Base-by-base conservation (phyloP, 2,797 vertebrate genomes). In the Notolabrus celidotus region DNA sequence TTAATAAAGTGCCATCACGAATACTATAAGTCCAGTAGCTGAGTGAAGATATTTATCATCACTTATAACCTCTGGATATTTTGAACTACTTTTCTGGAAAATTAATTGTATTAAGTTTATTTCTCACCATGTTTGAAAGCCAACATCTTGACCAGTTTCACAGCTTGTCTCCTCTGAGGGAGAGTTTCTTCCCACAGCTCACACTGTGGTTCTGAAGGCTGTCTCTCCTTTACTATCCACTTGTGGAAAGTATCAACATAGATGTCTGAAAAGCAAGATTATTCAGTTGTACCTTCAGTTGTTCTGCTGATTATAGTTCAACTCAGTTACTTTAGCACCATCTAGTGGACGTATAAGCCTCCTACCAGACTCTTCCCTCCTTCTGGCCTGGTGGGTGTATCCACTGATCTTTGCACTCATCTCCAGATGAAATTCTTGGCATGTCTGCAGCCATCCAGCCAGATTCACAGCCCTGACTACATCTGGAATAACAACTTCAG, bases 391-490 rank as follows among this genome's bases (percentile, higher is more conserved):
- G 0, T 65, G 54, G 17, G 72, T 86, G 78, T 87, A 89, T 14
- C 78, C 78, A 0, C 2, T 42, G 19, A 92, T 82, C 72, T 81
- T 92, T 16, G 55, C 10, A 6, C 61, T 64, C 52, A 94, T 69
- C 11, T 94, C 89, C 0, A 76, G 59, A 27, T 54, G 82, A 76
- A 95, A 92, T 1, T 75, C 49, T 10, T 87, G 27, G 76, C 95
- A 96, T 10, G 74, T 83, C 11, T 85, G 83, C 36, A 91, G 50
- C 95, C 95, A 95, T 52, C 89, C 80, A 0, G 84, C 83, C 67
- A 95, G 67, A 79, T 94, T 89, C 39, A 93, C 34, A 6, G 55
- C 55, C 47, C 22, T 80, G 3, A 95, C 54, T 8, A 87, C 27
- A 33, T 83, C 80, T 51, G 95, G 94, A 71, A 93, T 25, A 17